Conservation (phyloP, 2,113 vertebrate species). For the Sus scrofa region T2T-Sscrofa CM000822.6:49292501-49293000, state of each 20-base stretch:
- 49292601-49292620: background rate
- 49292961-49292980: conserved; percentile 72
- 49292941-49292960: conserved; percentile 78
- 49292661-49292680: too few relatives aligned
- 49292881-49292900: conserved; percentile 75
- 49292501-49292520: background rate
- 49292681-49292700: background rate
- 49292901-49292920: conserved; percentile 75
- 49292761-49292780: conserved; percentile 23
- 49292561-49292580: background rate
- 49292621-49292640: too few relatives aligned
- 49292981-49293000: conserved; percentile 68
- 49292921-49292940: conserved; percentile 58
- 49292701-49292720: conserved; percentile 28
- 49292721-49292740: conserved; percentile 12
- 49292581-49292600: background rate
- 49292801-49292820: conserved; percentile 72
- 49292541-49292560: background rate
- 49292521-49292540: background rate
- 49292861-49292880: conserved; percentile 78
- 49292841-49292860: conserved; percentile 75
- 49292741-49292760: conserved; percentile 75
- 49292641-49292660: too few relatives aligned
- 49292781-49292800: conserved; percentile 70
- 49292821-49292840: conserved; percentile 79